Base-by-base conservation (phyloP, 2,113 vertebrate genomes). In the Zosterops hypoxanthus region DNA sequence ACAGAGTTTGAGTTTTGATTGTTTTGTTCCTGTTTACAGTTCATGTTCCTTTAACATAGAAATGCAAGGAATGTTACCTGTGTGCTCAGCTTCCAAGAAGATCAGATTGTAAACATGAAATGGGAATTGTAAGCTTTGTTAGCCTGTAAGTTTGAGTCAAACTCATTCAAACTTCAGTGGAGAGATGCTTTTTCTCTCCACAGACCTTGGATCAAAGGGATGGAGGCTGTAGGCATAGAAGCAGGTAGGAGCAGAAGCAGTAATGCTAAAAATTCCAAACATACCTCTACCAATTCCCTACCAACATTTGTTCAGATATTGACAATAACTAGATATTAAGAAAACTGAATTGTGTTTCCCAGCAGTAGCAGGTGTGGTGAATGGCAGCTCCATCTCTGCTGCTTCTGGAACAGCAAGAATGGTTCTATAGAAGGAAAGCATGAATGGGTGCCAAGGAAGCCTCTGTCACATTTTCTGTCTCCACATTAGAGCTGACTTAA, bases 171-270 rank as follows among this genome's bases (percentile, higher is more conserved):
- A 60, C 5, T 19, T 79, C 33, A 75, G 7, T 26, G 29, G 12
- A 71, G 41, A 68, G 73, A 25, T 75, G 78, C 4, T 64, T 73
- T 83, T 76, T 77, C 4, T 21, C 5, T 88, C 34, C 31, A 39
- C 29, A 59, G 82, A 69, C 49, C 22, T 65, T 77, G 36, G 4
- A 34, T 55, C 42, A 34, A 82, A 69, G 22, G 34, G 4, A 12
- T 70, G 57, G 41, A 69, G 59, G 14, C 36, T 0, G 0, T 20
- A 84, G 64, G 26, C 18, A 18, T 92, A 5, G 1, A 23, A 34
- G 31, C 42, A 78, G 34, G n/a, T 34, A 42, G 25, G 7, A 89
- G 18, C 60, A 65, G 61, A 84, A 78, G 15, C 44, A 81, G 26
- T 44, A 24, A 81, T 86, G 49, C 39, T 66, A 6, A 28, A 61